Conservation (phyloP, 2,797 vertebrate genomes). For the Benthosema pterotum region DNA sequence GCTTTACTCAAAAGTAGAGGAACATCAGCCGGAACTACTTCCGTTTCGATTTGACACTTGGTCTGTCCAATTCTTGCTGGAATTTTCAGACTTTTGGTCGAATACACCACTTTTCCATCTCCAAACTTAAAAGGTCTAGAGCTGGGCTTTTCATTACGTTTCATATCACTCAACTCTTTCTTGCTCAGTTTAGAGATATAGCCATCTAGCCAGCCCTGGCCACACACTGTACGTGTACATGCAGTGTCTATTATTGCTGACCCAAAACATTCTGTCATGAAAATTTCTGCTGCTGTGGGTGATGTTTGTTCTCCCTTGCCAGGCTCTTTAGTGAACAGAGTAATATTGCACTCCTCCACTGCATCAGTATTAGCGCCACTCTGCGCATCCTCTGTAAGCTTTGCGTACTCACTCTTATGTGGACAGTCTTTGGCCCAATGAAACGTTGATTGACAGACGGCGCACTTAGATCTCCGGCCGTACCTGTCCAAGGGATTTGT, state of each 20-base stretch:
- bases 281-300: constrained; percentile 16
- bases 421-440: too few relatives aligned
- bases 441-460: too few relatives aligned
- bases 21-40: too few relatives aligned
- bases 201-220: constrained; percentile 5
- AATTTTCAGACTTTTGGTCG: constrained; percentile 6
- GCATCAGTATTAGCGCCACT: not conserved
- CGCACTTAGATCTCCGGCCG: too few relatives aligned
- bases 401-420: too few relatives aligned
- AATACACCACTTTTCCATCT: constrained; percentile 5
- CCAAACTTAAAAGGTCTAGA: constrained; percentile 7
- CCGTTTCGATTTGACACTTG: too few relatives aligned
- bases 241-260: constrained; percentile 14
- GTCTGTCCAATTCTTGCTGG: constrained; percentile 15
- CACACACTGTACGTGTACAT: constrained; percentile 14
- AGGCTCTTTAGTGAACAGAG: constrained; percentile 14
- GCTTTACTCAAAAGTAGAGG: too few relatives aligned
- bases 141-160: not conserved
- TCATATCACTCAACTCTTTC: not conserved
- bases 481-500: too few relatives aligned
- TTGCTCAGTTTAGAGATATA: not conserved
- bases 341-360: constrained; percentile 8
- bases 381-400: constrained; percentile 2
- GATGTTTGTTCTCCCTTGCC: not conserved
- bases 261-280: too few relatives aligned